phyloP scores from a whole-genome alignment of 2,888 invertebrate species.

The Lasius fuliginosus region DNA sequence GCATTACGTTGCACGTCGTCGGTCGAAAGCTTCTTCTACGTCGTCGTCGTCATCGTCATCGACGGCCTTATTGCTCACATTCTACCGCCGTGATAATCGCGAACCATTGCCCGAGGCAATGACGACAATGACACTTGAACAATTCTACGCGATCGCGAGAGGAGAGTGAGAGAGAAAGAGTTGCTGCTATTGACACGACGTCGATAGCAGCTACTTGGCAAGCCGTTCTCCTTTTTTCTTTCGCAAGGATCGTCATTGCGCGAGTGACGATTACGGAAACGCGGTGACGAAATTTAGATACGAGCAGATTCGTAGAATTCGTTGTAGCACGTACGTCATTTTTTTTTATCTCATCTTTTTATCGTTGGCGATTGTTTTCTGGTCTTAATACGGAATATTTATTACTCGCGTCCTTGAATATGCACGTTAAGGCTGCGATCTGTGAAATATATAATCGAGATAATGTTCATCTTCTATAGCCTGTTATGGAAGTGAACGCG shows the following conservation, averaged over 20 bases:
- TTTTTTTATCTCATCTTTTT: background rate
- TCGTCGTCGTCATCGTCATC: background rate
- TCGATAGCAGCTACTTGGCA: slow-evolving; percentile 43
- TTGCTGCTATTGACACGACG: slow-evolving; percentile 44
- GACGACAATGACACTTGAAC: slow-evolving; percentile 49
- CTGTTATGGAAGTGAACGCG: background rate
- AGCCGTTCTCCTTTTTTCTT: slow-evolving; percentile 19
- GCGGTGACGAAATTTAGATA: background rate
- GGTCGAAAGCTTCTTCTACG: slow-evolving; percentile 37
- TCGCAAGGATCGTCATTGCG: slow-evolving; percentile 21
- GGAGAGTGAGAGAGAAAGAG: slow-evolving; percentile 12
- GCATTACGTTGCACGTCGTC: slow-evolving; percentile 54
- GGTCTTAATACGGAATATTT: background rate
- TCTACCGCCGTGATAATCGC: slow-evolving; percentile 43
- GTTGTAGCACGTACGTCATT: background rate
- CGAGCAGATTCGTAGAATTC: background rate
- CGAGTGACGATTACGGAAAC: background rate
- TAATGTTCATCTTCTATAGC: background rate
- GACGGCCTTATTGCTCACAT: slow-evolving; percentile 37
- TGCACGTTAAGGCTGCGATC: background rate
- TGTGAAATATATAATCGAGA: background rate
- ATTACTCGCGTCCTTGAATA: background rate
- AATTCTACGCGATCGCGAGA: slow-evolving; percentile 32
- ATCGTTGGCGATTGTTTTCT: background rate
- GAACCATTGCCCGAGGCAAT: slow-evolving; percentile 35